Base-by-base conservation (phyloP, 2,888 invertebrate species). In the Parnassius smintheus region DNA sequence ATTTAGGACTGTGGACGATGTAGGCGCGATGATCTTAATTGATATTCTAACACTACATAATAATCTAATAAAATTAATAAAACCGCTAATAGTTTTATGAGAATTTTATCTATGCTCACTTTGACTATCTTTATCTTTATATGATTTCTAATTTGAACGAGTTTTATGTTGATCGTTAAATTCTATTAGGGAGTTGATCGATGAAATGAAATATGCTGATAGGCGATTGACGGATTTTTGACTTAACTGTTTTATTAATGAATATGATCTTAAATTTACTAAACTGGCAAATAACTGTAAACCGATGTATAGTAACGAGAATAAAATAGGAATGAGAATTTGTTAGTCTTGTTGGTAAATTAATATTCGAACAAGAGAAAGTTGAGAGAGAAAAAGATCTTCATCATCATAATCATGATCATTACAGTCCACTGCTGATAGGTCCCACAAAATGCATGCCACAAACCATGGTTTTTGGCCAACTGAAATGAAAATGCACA, bases 21-120 rank as follows among this genome's bases (percentile, higher is more conserved):
- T 74, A 73, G 72, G 75, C 77, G 78, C 71, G 71, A 78, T 80
- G 70, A 76, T 69, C 66, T 69, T 77, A 72, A 78, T 80, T 75
- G 73, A 77, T 76, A 77, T 76, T 75, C 69, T 51, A 73, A 35
- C 35, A 35, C 35, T 35, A 35, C 35, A 35, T 35, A 35, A 35
- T 35, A 7, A 69, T 42, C 51, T 54, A n/a, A 69, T 68, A 70
- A 69, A 65, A 71, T 66, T 59, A 68, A 70, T 72, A 71, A 68
- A 68, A 72, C 64, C 67, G 68, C 65, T 66, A 65, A 65, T 70
- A 66, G 68, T 68, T 66, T 72, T 72, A 74, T 69, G 59, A 68
- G 51, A 46, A 46, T 62, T 62, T 70, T 62, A 62, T 61, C 66
- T 64, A 62, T 58, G 56, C 56, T 62, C 52, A 51, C 58, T 64